Evolutionary conservation across 2,113 vertebrate species (phyloP).

Genomic region (Polyodon spathula): DNA sequence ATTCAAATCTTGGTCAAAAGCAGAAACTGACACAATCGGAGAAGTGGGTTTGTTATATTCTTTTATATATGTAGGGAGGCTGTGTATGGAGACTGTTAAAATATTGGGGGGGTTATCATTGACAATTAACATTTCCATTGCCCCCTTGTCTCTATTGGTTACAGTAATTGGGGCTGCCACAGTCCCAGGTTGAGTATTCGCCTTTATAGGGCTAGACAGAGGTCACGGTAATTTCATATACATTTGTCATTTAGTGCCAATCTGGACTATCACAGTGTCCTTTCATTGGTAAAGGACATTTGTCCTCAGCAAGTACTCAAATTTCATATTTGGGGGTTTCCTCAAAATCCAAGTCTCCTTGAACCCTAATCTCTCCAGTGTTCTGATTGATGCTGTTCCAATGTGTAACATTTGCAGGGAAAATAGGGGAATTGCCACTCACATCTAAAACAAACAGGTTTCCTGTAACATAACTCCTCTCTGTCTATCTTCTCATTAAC

Average conservation of each 20-base stretch:
- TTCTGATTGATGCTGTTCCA: conserved; percentile 49
- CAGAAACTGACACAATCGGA: no score
- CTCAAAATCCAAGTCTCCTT: conserved; percentile 40
- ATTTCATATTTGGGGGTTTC: conserved; percentile 37
- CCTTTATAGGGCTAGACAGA: conserved; percentile 38
- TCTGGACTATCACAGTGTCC: conserved; percentile 38
- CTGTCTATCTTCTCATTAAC: conserved; percentile 58
- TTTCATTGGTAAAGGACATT: conserved; percentile 7
- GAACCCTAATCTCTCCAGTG: conserved; percentile 10
- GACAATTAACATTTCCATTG: conserved; percentile 28
- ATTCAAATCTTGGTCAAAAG: no score
- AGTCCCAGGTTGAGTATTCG: conserved; percentile 39
- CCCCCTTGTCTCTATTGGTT: conserved; percentile 45
- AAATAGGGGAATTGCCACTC: conserved; percentile 59
- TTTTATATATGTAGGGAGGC: no score
- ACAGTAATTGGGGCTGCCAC: conserved; percentile 49
- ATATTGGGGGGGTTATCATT: no score
- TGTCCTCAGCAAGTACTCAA: conserved; percentile 33
- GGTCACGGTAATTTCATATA: conserved; percentile 43
- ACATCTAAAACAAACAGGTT: conserved; percentile 51
- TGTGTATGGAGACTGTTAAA: no score
- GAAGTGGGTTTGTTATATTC: no score
- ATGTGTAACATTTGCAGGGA: conserved; percentile 35
- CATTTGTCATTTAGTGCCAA: conserved; percentile 52
- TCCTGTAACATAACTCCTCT: conserved; percentile 48